A percentile compares a stretch with the other conserved stretches of the same genome.
These are phyloP conservation scores for Damaliscus lunatus DNA, from an alignment of 2,113 vertebrate species.

Conservation along the genomic window DNA sequence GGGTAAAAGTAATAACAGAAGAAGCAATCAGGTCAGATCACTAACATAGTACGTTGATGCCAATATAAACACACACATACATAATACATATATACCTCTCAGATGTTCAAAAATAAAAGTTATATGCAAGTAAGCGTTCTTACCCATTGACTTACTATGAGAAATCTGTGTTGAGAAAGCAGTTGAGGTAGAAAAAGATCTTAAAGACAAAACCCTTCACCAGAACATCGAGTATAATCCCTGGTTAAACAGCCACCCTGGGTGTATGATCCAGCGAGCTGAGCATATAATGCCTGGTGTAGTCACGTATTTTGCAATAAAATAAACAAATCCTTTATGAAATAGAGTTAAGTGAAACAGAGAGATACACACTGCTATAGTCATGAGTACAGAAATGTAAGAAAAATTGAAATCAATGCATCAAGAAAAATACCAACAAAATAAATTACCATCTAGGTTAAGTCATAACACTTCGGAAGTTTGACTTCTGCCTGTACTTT, in stretches of 20 bases:
- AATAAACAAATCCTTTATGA: not conserved
- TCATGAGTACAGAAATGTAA: not conserved
- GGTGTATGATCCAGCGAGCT: fast-evolving
- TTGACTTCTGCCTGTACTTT: not conserved
- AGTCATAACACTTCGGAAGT: not conserved
- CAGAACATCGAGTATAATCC: fast-evolving
- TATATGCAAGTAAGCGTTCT: too few species aligned
- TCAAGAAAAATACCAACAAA: not conserved
- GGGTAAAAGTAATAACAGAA: not conserved
- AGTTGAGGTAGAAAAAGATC: not conserved
- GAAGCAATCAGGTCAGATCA: not conserved
- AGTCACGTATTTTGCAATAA: not conserved
- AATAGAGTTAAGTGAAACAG: not conserved
- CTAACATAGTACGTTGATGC: too few species aligned
- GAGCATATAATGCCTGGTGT: fast-evolving
- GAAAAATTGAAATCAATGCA: not conserved
- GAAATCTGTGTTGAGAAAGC: not conserved
- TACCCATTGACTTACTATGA: not conserved
- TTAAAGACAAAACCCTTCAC: not conserved
- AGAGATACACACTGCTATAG: not conserved
- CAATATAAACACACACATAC: not conserved
- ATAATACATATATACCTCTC: not conserved
- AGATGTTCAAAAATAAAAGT: not conserved
- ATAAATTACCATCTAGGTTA: not conserved
- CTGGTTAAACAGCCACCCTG: fast-evolving